Base-by-base conservation (phyloP, 2,113 vertebrate genomes). In the Antennarius striatus region DNA sequence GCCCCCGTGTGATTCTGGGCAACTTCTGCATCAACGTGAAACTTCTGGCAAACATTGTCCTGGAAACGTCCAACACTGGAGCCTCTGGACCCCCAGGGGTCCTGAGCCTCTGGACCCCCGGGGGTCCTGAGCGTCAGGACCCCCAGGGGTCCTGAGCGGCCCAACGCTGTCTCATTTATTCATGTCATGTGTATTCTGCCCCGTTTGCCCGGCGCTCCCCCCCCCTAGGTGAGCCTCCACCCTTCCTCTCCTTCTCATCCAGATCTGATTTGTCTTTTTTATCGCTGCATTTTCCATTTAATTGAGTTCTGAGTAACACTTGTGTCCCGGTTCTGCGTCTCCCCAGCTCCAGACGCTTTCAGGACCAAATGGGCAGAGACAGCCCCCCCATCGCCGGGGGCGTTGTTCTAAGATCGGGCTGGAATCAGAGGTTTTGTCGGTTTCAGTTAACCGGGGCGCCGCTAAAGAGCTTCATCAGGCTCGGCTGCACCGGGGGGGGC, bases 351-450 rank as follows among this genome's bases (percentile, higher is more conserved):
- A 36, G 85, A 86, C 53, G 69, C 75, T 79, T 76, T 85, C 75
- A 62, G 42, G 73, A 88, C 54, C 56, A 81, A 79, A 89, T 82
- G 71, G 63, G 66, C 72, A 50, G 71, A 81, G 88, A 86, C 85
- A 82, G 85, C 82, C 69, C 88, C 79, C 63, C 79, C 63, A 71
- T 69, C 51, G 88, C 89, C 85, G 80, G 71, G 70, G 89, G 89
- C 90, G 82, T 90, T 89, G 73, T 88, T 88, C 84, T 68, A 81
- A 86, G 83, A 91, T 89, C 86, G 60, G 84, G 79, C 88, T 80
- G 81, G 73, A 90, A 88, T 87, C 89, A 88, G 87, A 90, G 88
- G 90, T 90, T 90, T 90, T 87, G 91, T 90, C 90, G 68, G 84
- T 89, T 88, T 86, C 82, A 80, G 86, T 91, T 91, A 88, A 86